Evolutionary conservation across 2,113 vertebrate genomes (phyloP).

Genomic region (Cyprinodon tularosa): DNA sequence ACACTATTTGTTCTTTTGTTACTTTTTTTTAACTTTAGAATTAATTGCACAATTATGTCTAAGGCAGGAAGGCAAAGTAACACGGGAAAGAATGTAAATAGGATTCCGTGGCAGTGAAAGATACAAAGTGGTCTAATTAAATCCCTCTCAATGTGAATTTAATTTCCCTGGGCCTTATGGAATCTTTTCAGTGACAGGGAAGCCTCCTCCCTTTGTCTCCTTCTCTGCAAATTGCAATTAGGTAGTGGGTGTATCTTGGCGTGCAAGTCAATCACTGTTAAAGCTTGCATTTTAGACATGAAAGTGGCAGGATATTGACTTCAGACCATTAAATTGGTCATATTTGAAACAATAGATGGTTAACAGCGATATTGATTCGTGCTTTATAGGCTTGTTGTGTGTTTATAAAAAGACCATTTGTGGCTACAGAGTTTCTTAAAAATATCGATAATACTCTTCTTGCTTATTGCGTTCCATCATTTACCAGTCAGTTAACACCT

Average conservation of each 20-base stretch:
- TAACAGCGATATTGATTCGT: constrained; percentile 62
- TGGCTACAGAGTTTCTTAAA: not conserved
- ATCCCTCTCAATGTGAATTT: constrained; percentile 61
- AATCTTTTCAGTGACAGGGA: constrained; percentile 61
- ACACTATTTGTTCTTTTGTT: not conserved
- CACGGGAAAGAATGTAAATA: constrained; percentile 64
- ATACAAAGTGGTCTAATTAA: constrained; percentile 75
- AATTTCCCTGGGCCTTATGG: constrained; percentile 61
- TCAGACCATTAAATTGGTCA: constrained; percentile 20
- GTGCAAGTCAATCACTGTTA: constrained; percentile 60
- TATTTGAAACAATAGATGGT: constrained; percentile 51
- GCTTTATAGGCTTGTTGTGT: constrained; percentile 31
- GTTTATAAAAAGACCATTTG: constrained; percentile 43
- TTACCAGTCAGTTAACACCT: constrained; percentile 42
- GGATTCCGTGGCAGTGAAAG: constrained; percentile 60
- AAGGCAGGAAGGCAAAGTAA: constrained; percentile 50
- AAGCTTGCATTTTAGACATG: constrained; percentile 44
- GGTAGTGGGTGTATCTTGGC: constrained; percentile 39
- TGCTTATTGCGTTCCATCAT: constrained; percentile 6
- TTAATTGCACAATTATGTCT: constrained; percentile 42
- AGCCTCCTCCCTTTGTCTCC: constrained; percentile 56
- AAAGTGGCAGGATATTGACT: constrained; percentile 40
- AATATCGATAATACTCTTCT: constrained; percentile 40
- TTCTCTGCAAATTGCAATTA: constrained; percentile 68
- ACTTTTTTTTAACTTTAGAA: constrained; percentile 23